These are phyloP conservation scores for Stichodactyla mertensii DNA, from an alignment of 64 coral and sea anemone species.

Conservation along the genomic window DNA sequence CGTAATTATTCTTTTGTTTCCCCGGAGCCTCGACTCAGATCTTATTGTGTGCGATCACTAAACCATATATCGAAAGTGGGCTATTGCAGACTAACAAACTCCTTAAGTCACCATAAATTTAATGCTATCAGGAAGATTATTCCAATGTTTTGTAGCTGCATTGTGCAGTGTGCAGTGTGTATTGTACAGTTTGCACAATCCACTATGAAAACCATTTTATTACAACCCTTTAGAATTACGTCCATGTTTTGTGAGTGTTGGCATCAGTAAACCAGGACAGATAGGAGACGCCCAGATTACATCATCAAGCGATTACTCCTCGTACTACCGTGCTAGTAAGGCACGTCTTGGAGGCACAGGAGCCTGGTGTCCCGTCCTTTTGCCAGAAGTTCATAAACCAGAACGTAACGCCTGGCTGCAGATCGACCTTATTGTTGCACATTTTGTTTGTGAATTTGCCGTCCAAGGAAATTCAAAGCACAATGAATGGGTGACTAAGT, in stretches of 20 bases:
- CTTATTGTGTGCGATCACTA: no score
- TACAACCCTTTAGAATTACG: background rate
- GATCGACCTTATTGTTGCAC: background rate
- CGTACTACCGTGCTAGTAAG: background rate
- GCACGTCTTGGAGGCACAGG: background rate
- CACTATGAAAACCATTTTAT: background rate
- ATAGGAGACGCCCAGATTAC: slow-evolving; percentile 1
- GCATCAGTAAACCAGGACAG: background rate
- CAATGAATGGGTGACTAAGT: background rate
- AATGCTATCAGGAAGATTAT: no score
- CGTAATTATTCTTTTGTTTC: no score
- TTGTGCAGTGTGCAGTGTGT: background rate
- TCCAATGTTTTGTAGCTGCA: no score
- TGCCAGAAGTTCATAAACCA: no score
- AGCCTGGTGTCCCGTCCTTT: background rate
- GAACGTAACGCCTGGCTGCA: background rate
- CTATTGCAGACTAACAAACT: no score
- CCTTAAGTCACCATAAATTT: no score
- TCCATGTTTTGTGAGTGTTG: background rate
- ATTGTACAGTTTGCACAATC: background rate
- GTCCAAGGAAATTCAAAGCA: background rate
- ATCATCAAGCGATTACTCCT: slow-evolving; percentile 10
- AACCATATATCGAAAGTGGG: no score
- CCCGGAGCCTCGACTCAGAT: no score
- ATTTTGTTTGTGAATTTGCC: background rate